phyloP scores from a whole-genome alignment of 1,140 invertebrate genomes.

The Lamellibrachia luymesi region DNA sequence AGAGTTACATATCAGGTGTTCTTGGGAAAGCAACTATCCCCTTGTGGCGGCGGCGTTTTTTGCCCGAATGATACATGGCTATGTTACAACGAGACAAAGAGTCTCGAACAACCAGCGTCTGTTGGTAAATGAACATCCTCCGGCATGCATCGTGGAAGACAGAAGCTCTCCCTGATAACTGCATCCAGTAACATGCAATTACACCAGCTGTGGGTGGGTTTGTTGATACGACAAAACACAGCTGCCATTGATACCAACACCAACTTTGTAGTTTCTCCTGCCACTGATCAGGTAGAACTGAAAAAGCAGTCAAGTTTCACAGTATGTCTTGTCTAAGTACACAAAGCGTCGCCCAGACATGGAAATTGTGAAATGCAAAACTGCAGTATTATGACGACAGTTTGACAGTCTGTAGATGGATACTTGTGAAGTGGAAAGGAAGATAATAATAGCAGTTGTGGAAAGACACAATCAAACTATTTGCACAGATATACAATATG shows the following conservation, averaged over 20 bases:
- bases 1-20: background rate
- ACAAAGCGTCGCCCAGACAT: background rate
- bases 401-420: background rate
- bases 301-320: background rate
- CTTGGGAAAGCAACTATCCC: background rate
- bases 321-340: background rate
- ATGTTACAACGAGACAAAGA: background rate
- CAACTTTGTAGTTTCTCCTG: background rate
- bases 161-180: background rate
- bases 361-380: background rate
- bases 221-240: background rate
- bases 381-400: background rate
- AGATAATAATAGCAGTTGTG: background rate
- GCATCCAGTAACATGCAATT: conserved; percentile 4
- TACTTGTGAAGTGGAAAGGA: background rate
- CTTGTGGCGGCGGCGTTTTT: background rate
- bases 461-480: background rate
- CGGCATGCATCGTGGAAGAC: background rate
- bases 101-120: background rate
- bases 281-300: background rate
- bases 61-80: background rate
- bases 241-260: background rate
- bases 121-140: background rate
- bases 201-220: background rate
- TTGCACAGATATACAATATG: background rate